A percentile compares a stretch with the other conserved stretches of the same genome.
These are phyloP conservation scores for Cheilosia variabilis DNA, from an alignment of 2,888 invertebrate species.

Conservation along the genomic window DNA sequence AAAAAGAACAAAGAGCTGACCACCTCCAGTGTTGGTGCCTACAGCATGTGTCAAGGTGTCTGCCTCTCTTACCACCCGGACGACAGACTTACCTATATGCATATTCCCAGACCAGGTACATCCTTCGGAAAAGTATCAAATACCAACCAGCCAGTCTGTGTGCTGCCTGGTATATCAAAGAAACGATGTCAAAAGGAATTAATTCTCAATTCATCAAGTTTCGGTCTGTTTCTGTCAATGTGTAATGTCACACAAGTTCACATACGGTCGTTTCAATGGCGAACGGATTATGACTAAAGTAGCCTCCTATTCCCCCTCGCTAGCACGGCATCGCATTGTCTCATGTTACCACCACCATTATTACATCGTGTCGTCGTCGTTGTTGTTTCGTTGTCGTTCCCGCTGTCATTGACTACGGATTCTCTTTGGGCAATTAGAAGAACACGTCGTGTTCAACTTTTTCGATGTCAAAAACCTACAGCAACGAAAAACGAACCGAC, in stretches of 20 bases:
- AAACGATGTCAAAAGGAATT: slow-evolving; percentile 82
- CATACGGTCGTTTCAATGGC: slow-evolving; percentile 30
- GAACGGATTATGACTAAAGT: slow-evolving; percentile 58
- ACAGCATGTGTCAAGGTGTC: slow-evolving; percentile 23
- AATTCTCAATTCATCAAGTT: slow-evolving; percentile 83
- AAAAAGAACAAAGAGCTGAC: slow-evolving; percentile 2
- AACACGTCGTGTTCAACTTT: slow-evolving; percentile 52
- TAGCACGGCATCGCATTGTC: slow-evolving; percentile 41
- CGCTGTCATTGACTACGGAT: slow-evolving; percentile 37
- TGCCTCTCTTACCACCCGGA: slow-evolving; percentile 7
- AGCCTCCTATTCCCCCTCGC: slow-evolving; percentile 5
- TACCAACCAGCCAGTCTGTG: slow-evolving; percentile 18
- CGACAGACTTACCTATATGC: neutral
- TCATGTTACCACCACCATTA: slow-evolving; percentile 34
- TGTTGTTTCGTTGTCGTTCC: neutral
- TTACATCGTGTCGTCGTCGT: slow-evolving; percentile 19
- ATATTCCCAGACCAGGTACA: slow-evolving; percentile 10
- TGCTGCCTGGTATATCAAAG: slow-evolving; percentile 34
- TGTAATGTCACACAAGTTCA: slow-evolving; percentile 37
- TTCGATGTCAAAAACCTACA: slow-evolving; percentile 65
- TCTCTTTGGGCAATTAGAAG: slow-evolving; percentile 63
- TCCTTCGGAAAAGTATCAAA: slow-evolving; percentile 64
- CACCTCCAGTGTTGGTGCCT: slow-evolving; percentile 11
- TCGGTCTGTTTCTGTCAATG: slow-evolving; percentile 77
- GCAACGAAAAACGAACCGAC: slow-evolving; percentile 54